phyloP scores from a whole-genome alignment of 2,797 vertebrate genomes.

The Menidia menidia region DNA sequence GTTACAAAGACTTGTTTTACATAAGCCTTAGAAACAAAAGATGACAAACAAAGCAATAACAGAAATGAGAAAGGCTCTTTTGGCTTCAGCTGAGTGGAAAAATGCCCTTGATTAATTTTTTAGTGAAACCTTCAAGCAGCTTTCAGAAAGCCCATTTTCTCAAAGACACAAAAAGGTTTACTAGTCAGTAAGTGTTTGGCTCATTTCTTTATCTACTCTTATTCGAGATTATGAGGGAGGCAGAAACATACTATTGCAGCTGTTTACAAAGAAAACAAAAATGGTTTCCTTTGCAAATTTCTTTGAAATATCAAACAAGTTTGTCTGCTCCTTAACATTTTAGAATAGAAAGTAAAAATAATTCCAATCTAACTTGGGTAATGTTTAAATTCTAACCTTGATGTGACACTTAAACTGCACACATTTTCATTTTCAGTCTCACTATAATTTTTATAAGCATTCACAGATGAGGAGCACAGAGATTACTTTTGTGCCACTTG shows the following conservation, averaged over 20 bases:
- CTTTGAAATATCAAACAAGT: neutral
- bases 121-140: slow-evolving; percentile 19
- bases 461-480: slow-evolving; percentile 3
- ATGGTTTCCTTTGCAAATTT: neutral
- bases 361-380: neutral
- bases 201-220: slow-evolving; percentile 6
- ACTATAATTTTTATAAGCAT: neutral
- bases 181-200: neutral
- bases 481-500: slow-evolving; percentile 9
- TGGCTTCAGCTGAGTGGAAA: slow-evolving; percentile 21
- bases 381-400: neutral
- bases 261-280: neutral
- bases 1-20: no score
- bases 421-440: neutral
- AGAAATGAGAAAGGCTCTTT: neutral
- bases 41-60: no score
- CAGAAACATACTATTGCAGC: neutral
- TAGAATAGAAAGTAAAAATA: neutral
- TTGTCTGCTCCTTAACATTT: no score
- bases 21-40: no score
- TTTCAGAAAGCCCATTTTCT: slow-evolving; percentile 31
- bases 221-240: slow-evolving; percentile 8
- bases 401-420: neutral
- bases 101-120: slow-evolving; percentile 14
- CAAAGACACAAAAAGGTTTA: slow-evolving; percentile 21